Evolutionary conservation across 2,888 invertebrate species (phyloP).

Genomic region (Philopedon plagiatum): DNA sequence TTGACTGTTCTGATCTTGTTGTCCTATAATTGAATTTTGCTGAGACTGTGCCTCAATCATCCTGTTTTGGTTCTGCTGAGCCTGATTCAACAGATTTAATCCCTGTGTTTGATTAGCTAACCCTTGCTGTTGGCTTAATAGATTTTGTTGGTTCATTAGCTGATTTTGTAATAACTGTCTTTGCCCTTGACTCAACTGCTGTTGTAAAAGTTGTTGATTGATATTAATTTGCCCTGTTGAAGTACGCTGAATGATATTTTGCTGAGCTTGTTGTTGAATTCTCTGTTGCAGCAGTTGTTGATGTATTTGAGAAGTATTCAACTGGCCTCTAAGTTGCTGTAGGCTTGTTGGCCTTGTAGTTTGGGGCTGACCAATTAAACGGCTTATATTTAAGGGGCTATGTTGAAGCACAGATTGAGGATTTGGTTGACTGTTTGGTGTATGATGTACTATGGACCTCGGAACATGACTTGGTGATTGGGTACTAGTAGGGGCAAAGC

Average conservation of each 20-base stretch:
- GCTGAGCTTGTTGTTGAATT: constrained; percentile 60
- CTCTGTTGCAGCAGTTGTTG: constrained; percentile 65
- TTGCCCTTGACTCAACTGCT: constrained; percentile 61
- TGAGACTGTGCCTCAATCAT: constrained; percentile 50
- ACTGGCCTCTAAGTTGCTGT: constrained; percentile 60
- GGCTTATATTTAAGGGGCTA: constrained; percentile 56
- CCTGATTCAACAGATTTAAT: constrained; percentile 40
- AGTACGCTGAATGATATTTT: constrained; percentile 51
- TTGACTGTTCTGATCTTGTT: constrained; percentile 52
- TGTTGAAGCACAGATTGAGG: constrained; percentile 56
- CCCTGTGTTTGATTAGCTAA: constrained; percentile 31
- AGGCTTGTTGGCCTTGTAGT: constrained; percentile 59
- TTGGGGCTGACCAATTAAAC: constrained; percentile 58
- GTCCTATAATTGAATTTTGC: constrained; percentile 17
- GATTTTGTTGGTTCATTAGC: constrained; percentile 55
- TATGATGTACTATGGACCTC: constrained; percentile 66
- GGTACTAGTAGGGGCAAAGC: constrained; percentile 39
- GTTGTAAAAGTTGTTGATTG: constrained; percentile 59
- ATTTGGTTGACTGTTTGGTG: constrained; percentile 61
- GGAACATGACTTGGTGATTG: constrained; percentile 60
- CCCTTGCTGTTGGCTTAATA: constrained; percentile 48
- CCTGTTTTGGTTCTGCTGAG: constrained; percentile 49
- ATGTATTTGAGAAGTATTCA: constrained; percentile 62
- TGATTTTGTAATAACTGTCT: constrained; percentile 61
- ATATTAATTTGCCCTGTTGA: constrained; percentile 47